Base-by-base conservation (phyloP, 2,888 invertebrate genomes). In the Chironomus riparius region DNA sequence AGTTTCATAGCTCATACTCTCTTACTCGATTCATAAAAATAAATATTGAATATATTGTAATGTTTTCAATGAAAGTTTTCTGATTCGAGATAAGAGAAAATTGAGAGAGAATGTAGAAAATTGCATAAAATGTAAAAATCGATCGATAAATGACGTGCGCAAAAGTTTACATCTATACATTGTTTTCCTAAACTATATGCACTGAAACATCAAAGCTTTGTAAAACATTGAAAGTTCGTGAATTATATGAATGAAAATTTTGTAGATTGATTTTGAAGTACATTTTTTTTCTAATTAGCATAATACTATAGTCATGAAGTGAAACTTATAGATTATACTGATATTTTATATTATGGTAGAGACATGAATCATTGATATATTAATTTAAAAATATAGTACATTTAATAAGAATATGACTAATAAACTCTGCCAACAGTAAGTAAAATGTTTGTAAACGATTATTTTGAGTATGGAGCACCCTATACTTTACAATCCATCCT, bases 91-190 rank as follows among this genome's bases (percentile, higher is more conserved):
- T 15, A 47, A 70, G 70, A 70, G 50, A 70, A 50, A 47, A 56
- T 47, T 56, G 15, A n/a, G 56, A 56, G 56, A 18, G n/a, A 15
- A 56, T 56, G 56, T 18, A 56, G n/a, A 18, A 18, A 56, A 56
- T 7, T 18, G 56, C 56, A 15, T 15, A 15, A 18, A 56, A 18
- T 12, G 24, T 21, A 56, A 61, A 74, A 74, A 68, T 74, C 74
- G 74, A 74, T 74, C 68, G 28, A 74, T 68, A 47, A n/a, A 38
- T 61, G 73, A 68, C 73, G 74, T 74, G 74, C 74, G 74, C 74
- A 68, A 68, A 68, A 68, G 74, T 68, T 68, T 38, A 10, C 7
- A 7, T 38, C 2, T 10, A 1, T 10, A 4, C 28, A 6, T 38
- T 38, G 38, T 10, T 28, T 65, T 65, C 24, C 0, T 24, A 24